A percentile compares a stretch with the other conserved stretches of the same genome.
Conservation (phyloP, 1,140 invertebrate species). For the Drosophila nasuta region DNA sequence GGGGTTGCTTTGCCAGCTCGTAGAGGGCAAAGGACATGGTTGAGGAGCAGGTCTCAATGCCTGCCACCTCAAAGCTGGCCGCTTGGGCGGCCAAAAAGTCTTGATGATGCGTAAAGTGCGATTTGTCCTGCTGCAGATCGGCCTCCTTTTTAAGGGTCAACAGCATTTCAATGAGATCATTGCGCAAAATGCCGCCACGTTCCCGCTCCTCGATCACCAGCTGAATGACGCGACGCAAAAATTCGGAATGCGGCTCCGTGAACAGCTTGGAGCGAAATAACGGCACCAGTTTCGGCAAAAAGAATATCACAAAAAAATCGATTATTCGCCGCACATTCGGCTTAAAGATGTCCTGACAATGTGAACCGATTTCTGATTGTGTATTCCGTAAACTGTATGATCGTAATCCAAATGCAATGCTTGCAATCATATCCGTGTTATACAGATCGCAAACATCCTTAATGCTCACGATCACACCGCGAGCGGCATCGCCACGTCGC, state of each 20-base stretch:
- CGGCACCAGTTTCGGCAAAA: constrained; percentile 82
- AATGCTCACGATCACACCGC: constrained; percentile 73
- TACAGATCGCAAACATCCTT: constrained; percentile 86
- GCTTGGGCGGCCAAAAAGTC: constrained; percentile 88
- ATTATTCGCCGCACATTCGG: constrained; percentile 86
- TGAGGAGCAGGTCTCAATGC: constrained; percentile 91
- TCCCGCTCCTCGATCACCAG: constrained; percentile 84
- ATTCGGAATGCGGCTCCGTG: constrained; percentile 63
- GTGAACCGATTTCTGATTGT: constrained; percentile 84
- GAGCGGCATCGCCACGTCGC: constrained; percentile 52
- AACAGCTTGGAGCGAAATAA: constrained; percentile 68
- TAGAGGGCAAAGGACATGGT: constrained; percentile 89
- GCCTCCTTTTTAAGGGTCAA: constrained; percentile 85
- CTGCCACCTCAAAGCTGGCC: constrained; percentile 90
- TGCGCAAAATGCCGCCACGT: constrained; percentile 70
- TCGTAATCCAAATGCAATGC: constrained; percentile 87
- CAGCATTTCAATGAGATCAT: constrained; percentile 86
- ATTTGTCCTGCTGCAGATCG: constrained; percentile 74
- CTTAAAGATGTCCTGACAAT: constrained; percentile 85
- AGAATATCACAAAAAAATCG: constrained; percentile 85
- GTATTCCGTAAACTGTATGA: constrained; percentile 86
- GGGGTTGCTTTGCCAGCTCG: constrained; percentile 89
- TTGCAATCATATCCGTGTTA: constrained; percentile 87
- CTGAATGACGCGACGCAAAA: constrained; percentile 81
- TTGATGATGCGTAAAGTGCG: constrained; percentile 76